These are phyloP conservation scores for Tursiops truncatus DNA, from an alignment of 2,113 vertebrate species.

Conservation along the genomic window DNA sequence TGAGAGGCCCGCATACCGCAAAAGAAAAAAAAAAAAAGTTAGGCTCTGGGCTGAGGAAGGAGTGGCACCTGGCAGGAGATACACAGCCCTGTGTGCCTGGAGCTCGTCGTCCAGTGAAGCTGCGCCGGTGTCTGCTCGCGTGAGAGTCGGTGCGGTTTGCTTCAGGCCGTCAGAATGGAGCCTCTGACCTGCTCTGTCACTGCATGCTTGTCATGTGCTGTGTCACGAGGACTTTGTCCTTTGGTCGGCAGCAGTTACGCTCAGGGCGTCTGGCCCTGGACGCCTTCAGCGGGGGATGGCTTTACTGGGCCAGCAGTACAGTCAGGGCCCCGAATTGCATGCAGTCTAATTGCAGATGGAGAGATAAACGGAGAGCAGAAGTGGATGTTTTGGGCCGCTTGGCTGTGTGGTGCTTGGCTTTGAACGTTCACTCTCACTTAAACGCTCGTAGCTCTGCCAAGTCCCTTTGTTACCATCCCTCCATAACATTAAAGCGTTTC, in stretches of 20 bases:
- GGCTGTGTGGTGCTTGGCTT: not conserved
- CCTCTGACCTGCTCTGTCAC: not conserved
- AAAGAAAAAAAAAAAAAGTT: not conserved
- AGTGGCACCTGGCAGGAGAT: not conserved
- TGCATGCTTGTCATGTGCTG: not conserved
- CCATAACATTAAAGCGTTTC: not conserved
- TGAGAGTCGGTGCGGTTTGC: not conserved
- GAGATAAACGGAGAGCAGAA: not conserved
- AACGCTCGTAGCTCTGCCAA: no score
- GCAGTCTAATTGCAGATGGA: not conserved
- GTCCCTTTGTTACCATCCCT: not conserved
- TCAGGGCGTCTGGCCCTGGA: not conserved
- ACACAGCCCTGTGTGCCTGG: not conserved
- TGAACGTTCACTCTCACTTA: not conserved
- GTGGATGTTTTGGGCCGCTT: not conserved
- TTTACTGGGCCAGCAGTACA: no score
- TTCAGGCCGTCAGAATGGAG: not conserved
- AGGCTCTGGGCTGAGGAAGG: not conserved
- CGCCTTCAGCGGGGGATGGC: not conserved
- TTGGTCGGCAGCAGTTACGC: not conserved
- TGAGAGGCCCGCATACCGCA: no score
- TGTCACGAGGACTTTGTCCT: not conserved
- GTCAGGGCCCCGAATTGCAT: not conserved
- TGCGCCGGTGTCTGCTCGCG: not conserved
- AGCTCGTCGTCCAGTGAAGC: not conserved